These are phyloP conservation scores for Protaetia brevitarsis DNA, from an alignment of 1,140 invertebrate genomes.

Conservation along the genomic window DNA sequence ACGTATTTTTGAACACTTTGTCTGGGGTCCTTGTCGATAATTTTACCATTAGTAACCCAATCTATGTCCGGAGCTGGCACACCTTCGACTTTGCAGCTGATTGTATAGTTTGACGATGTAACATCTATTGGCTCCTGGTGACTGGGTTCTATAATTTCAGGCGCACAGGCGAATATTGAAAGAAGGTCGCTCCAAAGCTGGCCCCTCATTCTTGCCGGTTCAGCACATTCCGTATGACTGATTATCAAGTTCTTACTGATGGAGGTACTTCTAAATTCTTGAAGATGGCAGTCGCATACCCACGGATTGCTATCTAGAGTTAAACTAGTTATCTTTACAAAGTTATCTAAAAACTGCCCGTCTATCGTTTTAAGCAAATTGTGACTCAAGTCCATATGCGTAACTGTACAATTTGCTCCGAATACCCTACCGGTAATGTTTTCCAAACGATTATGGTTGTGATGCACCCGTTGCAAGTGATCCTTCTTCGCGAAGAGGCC, in stretches of 20 bases:
- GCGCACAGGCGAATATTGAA: constrained; percentile 80
- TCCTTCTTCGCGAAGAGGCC: constrained; percentile 71
- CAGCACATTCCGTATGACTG: constrained; percentile 64
- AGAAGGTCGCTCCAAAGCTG: constrained; percentile 68
- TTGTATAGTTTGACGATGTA: constrained; percentile 66
- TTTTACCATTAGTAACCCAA: constrained; percentile 69
- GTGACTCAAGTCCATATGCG: constrained; percentile 63
- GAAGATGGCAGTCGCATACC: constrained; percentile 83
- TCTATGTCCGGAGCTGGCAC: constrained; percentile 71
- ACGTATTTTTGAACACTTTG: constrained; percentile 55
- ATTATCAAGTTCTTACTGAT: constrained; percentile 69
- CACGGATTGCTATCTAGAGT: constrained; percentile 80
- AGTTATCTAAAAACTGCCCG: constrained; percentile 44
- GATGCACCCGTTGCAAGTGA: constrained; percentile 70
- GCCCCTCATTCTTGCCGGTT: constrained; percentile 63
- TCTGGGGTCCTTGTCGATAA: constrained; percentile 57
- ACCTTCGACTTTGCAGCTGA: constrained; percentile 74
- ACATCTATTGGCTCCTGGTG: constrained; percentile 53
- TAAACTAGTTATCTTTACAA: constrained; percentile 67
- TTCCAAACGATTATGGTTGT: constrained; percentile 70
- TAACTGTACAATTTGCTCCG: constrained; percentile 63
- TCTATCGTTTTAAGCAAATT: constrained; percentile 63
- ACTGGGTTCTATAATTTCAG: constrained; percentile 62
- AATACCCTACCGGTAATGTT: constrained; percentile 70
- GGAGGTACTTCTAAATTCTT: constrained; percentile 74